These are phyloP conservation scores for Babyrousa celebensis DNA, from an alignment of 2,797 vertebrate species.

Conservation along the genomic window DNA sequence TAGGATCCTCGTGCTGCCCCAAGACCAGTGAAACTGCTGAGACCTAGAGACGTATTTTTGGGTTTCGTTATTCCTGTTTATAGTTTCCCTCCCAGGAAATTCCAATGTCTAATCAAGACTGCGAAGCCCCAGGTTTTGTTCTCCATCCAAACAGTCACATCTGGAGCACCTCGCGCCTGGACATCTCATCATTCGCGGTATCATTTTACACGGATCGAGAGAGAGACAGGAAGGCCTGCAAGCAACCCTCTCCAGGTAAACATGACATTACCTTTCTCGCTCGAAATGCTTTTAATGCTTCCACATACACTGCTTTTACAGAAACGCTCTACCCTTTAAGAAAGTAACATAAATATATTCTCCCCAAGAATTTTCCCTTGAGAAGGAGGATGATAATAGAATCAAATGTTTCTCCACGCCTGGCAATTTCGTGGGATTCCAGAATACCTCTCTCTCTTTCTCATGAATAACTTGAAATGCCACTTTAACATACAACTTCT, in stretches of 20 bases:
- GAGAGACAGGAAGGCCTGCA: neutral
- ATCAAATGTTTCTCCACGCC: constrained; percentile 31
- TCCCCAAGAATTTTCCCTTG: neutral
- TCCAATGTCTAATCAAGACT: neutral
- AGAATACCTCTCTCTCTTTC: constrained; percentile 15
- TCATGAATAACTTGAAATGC: neutral
- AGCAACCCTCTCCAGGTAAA: neutral
- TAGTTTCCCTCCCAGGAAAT: neutral
- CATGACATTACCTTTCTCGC: constrained; percentile 9
- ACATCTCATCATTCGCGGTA: neutral
- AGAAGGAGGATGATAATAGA: neutral
- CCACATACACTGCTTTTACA: neutral
- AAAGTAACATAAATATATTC: constrained; percentile 14
- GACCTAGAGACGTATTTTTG: neutral
- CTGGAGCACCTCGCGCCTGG: neutral
- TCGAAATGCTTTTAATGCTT: neutral
- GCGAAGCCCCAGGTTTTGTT: neutral
- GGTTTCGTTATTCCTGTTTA: neutral
- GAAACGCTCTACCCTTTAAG: neutral
- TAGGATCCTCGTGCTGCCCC: neutral
- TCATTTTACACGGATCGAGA: neutral
- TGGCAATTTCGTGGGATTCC: neutral
- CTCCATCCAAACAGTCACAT: neutral
- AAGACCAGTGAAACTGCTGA: neutral
- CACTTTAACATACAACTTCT: neutral